Base-by-base conservation (phyloP, 2,888 invertebrate species). In the Apamea anceps region DNA sequence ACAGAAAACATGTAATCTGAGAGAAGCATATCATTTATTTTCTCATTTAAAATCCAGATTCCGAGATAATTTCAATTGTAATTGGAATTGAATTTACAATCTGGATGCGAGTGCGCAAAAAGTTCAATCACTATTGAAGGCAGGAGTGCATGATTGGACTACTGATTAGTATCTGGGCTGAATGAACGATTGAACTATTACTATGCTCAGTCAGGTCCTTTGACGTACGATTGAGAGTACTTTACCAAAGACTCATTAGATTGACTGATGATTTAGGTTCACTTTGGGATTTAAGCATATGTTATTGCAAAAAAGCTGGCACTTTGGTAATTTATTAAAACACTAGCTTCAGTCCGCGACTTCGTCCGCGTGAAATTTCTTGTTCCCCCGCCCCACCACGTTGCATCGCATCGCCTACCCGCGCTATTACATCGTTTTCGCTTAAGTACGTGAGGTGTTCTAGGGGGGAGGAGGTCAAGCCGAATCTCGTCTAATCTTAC, bases 21-120 rank as follows among this genome's bases (percentile, higher is more conserved):
- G 48, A 32, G 13, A 66, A 66, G 57, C 48, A 60, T 37, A 45
- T 54, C 1, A 81, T 76, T 81, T 81, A 51, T 76, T 76, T 84
- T 80, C 60, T 74, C 57, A 80, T 84, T 80, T 73, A 42, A 75
- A 76, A 73, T 65, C 68, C 63, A 80, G 70, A 57, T 32, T 54
- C 54, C 25, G 25, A 77, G 72, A 65, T 75, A 74, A 81, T 28
- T 75, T 81, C 74, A 71, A 72, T 72, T 72, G 77, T 85, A 85
- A 85, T 85, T 84, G 84, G 75, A 85, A 68, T 85, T 51, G 54
- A 85, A 77, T 80, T 77, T 73, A 67, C 67, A 80, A 72, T 84
- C 60, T 60, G 51, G 62, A 63, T 77, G 65, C 10, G 65, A 85
- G 81, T 77, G 74, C 68, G 67, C 45, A 84, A 84, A 84, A 85